Evolutionary conservation across 2,888 invertebrate species (phyloP).

Genomic region (Melanotus villosus): DNA sequence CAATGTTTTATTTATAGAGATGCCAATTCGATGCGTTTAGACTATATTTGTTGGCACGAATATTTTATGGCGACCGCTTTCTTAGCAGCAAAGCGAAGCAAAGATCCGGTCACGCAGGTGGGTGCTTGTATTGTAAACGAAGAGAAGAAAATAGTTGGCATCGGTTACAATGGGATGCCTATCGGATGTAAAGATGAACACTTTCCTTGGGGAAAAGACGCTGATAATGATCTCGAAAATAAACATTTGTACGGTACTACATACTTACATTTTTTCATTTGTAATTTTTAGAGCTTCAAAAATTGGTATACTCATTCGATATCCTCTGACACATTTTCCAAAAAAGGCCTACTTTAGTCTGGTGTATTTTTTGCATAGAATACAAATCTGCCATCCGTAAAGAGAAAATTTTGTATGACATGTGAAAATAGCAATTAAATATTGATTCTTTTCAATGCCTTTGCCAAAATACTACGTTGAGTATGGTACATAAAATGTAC

Average conservation of each 20-base stretch:
- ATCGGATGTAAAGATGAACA: constrained; percentile 88
- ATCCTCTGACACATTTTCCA: too few relatives aligned
- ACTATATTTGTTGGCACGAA: constrained; percentile 90
- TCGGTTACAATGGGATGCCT: constrained; percentile 99
- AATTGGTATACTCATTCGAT: too few relatives aligned
- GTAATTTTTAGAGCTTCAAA: too few relatives aligned
- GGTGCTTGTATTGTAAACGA: constrained; percentile 95
- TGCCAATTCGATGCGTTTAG: constrained; percentile 70
- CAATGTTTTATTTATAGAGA: constrained; percentile 47
- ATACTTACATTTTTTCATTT: not conserved
- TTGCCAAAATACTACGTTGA: too few relatives aligned
- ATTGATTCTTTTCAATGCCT: too few relatives aligned
- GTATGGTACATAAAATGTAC: too few relatives aligned
- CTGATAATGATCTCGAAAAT: constrained; percentile 74
- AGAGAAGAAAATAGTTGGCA: constrained; percentile 89
- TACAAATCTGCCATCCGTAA: too few relatives aligned
- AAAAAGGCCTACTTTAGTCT: too few relatives aligned
- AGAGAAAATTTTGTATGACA: too few relatives aligned
- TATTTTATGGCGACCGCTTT: constrained; percentile 97
- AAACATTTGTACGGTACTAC: constrained; percentile 89
- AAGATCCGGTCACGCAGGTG: constrained; percentile 94
- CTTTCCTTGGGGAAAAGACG: constrained; percentile 89
- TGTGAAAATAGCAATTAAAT: too few relatives aligned
- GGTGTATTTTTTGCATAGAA: too few relatives aligned
- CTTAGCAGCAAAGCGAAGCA: constrained; percentile 92